phyloP scores from a whole-genome alignment of 1,140 invertebrate species.

The Neodiprion lecontei region DNA sequence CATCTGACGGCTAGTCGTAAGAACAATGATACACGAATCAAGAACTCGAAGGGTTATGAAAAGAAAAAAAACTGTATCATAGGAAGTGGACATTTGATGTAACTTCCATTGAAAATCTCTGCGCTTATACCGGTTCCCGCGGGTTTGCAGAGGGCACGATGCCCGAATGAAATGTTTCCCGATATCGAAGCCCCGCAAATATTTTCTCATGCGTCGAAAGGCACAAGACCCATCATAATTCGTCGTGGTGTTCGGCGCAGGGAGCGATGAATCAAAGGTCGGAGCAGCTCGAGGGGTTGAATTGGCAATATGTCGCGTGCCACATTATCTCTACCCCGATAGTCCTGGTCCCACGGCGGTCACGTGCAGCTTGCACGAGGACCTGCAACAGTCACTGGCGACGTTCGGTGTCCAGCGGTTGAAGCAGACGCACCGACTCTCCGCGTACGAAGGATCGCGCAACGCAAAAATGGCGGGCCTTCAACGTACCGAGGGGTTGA shows the following conservation, averaged over 20 bases:
- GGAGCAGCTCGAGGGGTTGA: background rate
- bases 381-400: background rate
- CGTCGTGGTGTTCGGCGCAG: background rate
- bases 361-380: background rate
- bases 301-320: slow-evolving; percentile 6
- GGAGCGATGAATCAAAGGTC: background rate
- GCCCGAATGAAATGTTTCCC: too few relatives aligned
- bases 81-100: too few relatives aligned
- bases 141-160: too few relatives aligned
- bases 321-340: slow-evolving; percentile 3
- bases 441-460: too few relatives aligned
- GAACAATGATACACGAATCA: too few relatives aligned
- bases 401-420: too few relatives aligned
- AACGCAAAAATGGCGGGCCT: background rate
- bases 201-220: slow-evolving; percentile 1
- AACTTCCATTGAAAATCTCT: too few relatives aligned
- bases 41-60: too few relatives aligned
- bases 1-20: too few relatives aligned
- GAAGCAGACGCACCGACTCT: too few relatives aligned
- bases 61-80: too few relatives aligned
- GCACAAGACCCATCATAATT: background rate
- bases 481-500: background rate
- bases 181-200: background rate
- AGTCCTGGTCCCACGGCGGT: background rate
- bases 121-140: too few relatives aligned